Conservation (phyloP, 2,113 vertebrate species). For the Erythrocercus mccallii region DNA sequence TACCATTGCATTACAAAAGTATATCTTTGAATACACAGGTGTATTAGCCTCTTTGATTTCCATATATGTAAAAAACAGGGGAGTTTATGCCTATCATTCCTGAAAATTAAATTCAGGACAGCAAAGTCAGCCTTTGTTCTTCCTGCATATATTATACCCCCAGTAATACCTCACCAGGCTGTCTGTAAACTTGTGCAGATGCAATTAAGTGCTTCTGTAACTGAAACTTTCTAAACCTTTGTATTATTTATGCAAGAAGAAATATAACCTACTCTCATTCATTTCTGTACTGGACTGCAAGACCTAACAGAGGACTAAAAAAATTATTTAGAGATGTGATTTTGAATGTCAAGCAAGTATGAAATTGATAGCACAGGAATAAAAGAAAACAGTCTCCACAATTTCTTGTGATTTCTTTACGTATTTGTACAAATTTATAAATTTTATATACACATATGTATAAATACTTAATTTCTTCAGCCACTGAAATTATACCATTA, state of each 20-base stretch:
- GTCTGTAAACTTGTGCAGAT: not conserved
- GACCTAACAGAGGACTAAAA: not conserved
- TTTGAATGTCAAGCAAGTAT: not conserved
- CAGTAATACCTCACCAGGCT: not conserved
- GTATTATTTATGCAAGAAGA: conserved; percentile 47
- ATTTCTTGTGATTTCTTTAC: not conserved
- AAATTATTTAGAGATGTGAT: not conserved
- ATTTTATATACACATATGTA: not conserved
- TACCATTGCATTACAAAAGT: not conserved
- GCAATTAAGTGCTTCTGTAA: conserved; percentile 10
- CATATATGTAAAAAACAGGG: not conserved
- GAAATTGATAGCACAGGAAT: not conserved
- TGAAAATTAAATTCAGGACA: not conserved
- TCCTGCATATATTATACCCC: not conserved
- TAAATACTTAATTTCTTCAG: not conserved
- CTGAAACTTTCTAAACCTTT: not conserved
- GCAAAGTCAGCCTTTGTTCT: not conserved
- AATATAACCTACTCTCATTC: not conserved
- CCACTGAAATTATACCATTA: not conserved
- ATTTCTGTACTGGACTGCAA: not conserved
- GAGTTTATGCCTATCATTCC: not conserved
- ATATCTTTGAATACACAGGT: not conserved
- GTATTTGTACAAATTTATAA: not conserved
- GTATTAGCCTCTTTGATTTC: not conserved
- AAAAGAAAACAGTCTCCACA: not conserved